phyloP scores from a whole-genome alignment of 2,888 invertebrate species.

The Synergus umbraculus region DNA sequence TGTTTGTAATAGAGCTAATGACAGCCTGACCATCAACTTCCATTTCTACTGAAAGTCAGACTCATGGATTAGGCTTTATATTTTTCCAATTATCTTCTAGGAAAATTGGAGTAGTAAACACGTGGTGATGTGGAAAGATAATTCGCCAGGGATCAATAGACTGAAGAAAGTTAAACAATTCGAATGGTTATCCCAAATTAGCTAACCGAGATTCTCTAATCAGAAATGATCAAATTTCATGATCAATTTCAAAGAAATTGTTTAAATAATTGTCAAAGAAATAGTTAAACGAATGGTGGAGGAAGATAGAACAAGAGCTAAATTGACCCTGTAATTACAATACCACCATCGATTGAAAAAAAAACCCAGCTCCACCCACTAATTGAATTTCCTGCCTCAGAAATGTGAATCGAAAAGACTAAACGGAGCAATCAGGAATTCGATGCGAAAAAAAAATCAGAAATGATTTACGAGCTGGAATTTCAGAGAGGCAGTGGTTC shows the following conservation, averaged over 20 bases:
- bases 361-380: background rate
- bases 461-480: background rate
- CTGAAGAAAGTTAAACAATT: background rate
- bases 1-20: background rate
- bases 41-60: background rate
- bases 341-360: background rate
- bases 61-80: background rate
- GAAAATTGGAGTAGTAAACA: background rate
- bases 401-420: background rate
- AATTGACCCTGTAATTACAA: background rate
- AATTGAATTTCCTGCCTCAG: background rate
- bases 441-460: background rate
- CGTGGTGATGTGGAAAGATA: background rate
- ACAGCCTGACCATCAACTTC: slow-evolving; percentile 1
- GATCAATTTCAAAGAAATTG: background rate
- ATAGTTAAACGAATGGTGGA: background rate
- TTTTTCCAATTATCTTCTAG: background rate
- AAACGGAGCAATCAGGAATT: background rate
- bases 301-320: background rate
- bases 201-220: slow-evolving; percentile 1
- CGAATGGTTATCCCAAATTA: slow-evolving; percentile 4
- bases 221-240: background rate
- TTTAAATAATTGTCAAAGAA: background rate
- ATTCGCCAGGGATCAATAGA: background rate
- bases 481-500: background rate